Percentiles rank a stretch among this genome's conserved stretches.
Conservation (phyloP, 2,113 vertebrate species). For the Galbula dea region DNA sequence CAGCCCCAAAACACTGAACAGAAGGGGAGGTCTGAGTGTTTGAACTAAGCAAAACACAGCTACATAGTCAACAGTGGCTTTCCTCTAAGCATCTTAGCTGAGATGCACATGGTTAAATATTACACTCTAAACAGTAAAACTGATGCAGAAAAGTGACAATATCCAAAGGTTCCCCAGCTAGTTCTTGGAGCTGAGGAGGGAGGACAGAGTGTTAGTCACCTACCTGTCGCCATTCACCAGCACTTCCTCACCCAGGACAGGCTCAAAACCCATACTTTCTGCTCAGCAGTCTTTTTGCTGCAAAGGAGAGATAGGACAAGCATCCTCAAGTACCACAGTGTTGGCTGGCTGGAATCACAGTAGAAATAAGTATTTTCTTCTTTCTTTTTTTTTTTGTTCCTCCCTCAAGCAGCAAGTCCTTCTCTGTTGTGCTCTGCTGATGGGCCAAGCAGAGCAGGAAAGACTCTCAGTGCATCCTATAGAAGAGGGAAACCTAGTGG, state of each 20-base stretch:
- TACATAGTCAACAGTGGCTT: fast-evolving
- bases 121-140: not conserved
- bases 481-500: not conserved
- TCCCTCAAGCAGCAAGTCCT: not conserved
- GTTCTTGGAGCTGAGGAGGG: not conserved
- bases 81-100: not conserved
- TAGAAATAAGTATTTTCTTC: not conserved
- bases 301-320: not conserved
- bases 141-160: not conserved
- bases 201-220: not conserved
- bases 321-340: not conserved
- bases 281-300: not conserved
- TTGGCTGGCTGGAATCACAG: not conserved
- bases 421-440: not conserved
- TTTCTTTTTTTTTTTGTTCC: not conserved
- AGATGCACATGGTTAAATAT: no score
- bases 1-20: not conserved
- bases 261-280: not conserved
- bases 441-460: not conserved
- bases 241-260: not conserved
- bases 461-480: not conserved
- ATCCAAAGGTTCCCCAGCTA: not conserved
- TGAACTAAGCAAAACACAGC: not conserved
- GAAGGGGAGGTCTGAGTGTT: not conserved
- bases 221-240: not conserved